Conservation (phyloP, 2,113 vertebrate species). For the Chrysemys picta region DNA sequence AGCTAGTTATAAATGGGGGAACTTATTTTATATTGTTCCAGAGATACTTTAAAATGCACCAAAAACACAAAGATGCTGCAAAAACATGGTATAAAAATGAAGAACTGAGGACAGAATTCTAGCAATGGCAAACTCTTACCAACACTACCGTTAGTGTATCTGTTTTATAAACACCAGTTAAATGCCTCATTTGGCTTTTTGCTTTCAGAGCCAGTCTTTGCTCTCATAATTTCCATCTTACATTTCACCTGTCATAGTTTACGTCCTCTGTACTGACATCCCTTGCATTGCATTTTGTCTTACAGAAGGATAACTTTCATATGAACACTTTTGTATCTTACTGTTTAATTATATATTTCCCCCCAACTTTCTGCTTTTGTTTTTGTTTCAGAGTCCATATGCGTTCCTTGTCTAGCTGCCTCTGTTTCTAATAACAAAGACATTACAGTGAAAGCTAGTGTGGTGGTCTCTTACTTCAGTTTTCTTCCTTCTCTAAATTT, state of each 20-base stretch:
- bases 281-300: accelerated
- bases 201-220: not conserved
- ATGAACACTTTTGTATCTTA: not conserved
- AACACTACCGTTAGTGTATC: not conserved
- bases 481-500: not conserved
- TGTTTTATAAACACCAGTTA: not conserved
- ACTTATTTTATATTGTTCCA: not conserved
- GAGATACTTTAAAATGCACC: not conserved
- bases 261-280: accelerated
- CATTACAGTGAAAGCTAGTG: not conserved
- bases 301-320: accelerated
- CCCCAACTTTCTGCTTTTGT: not conserved
- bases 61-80: constrained; percentile 27
- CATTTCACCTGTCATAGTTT: not conserved
- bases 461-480: not conserved
- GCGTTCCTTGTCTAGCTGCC: accelerated
- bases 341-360: accelerated
- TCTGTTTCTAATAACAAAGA: not conserved
- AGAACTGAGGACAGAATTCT: constrained; percentile 16
- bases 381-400: not conserved
- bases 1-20: constrained; percentile 44
- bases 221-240: not conserved
- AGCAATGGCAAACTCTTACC: not conserved
- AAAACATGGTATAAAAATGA: constrained; percentile 41
- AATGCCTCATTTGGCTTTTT: not conserved